Base-by-base conservation (phyloP, 2,888 invertebrate species). In the Pachliopta kotzebuea region DNA sequence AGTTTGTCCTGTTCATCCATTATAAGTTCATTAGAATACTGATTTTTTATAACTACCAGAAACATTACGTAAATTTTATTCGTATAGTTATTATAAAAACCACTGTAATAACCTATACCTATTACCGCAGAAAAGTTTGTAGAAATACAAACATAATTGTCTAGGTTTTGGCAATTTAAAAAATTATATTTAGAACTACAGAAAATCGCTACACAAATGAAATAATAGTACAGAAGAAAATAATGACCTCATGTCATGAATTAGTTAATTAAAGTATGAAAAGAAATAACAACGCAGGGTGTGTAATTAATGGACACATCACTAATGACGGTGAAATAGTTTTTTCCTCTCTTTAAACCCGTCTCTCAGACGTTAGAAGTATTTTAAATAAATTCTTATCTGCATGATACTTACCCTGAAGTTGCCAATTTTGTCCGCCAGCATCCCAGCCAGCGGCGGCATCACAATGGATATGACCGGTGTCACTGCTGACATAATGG, bases 351-450 rank as follows among this genome's bases (percentile, higher is more conserved):
- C 14, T 37, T 14, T 37, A 37, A 37, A 11, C 1, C 14, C 11
- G 37, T 11, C 14, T 37, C 14, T 37, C n/a, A n/a, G 37, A 14
- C 14, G 3, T 37, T 37, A 14, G 14, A 45, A 45, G 0, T 45
- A n/a, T 4, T 8, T 37, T 6, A 14, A 14, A 14, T 37, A 37
- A 37, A 37, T 37, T 4, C 9, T 14, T 2, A 37, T 37, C 37
- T 8, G 14, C 9, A n/a, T 18, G 1, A 45, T 45, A 76, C 86
- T 87, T 78, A 96, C 96, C 92, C 94, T 95, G 82, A 96, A 96
- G 85, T 96, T 96, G 68, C 96, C 96, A 70, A 96, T 95, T 83
- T 95, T 94, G 83, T 96, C 96, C 0, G 96, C 96, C 50, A 96
- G 83, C 89, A 96, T 92, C 66, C 96, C 96, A 4, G 96, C 95